These are phyloP conservation scores for Heliconius aoede DNA, from an alignment of 2,888 invertebrate species.

Conservation along the genomic window DNA sequence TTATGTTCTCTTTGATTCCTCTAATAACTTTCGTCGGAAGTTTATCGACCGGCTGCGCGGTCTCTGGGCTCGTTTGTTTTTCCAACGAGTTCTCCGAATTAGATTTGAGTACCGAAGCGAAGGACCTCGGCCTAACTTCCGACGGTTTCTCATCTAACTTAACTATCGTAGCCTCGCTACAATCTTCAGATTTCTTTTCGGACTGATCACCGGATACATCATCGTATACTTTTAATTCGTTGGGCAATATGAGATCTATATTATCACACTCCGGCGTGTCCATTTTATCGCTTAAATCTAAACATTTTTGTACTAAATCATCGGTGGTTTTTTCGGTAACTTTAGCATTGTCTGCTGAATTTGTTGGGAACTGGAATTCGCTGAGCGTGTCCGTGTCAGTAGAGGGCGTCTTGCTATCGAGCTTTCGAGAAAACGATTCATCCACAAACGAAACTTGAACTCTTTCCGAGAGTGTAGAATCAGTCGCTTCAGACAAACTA, in stretches of 20 bases:
- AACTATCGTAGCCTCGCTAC: slow-evolving; percentile 48
- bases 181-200: slow-evolving; percentile 47
- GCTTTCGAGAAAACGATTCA: slow-evolving; percentile 75
- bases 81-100: slow-evolving; percentile 75
- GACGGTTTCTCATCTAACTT: slow-evolving; percentile 56
- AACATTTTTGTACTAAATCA: slow-evolving; percentile 79
- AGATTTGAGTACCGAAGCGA: slow-evolving; percentile 75
- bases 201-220: slow-evolving; percentile 36
- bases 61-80: slow-evolving; percentile 71
- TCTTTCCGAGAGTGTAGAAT: slow-evolving; percentile 76
- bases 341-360: slow-evolving; percentile 53
- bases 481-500: slow-evolving; percentile 73
- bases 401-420: slow-evolving; percentile 78
- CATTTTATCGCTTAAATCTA: slow-evolving; percentile 76
- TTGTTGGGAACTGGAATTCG: slow-evolving; percentile 73
- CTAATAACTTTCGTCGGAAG: slow-evolving; percentile 83
- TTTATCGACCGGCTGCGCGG: slow-evolving; percentile 74
- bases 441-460: slow-evolving; percentile 78
- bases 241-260: slow-evolving; percentile 75
- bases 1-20: slow-evolving; percentile 85
- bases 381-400: slow-evolving; percentile 78
- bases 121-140: slow-evolving; percentile 71
- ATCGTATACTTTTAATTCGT: slow-evolving; percentile 66
- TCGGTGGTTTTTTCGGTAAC: slow-evolving; percentile 80
- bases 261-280: slow-evolving; percentile 64